Evolutionary conservation across 2,113 vertebrate genomes (phyloP), one percentile per base, ranked within the genome.

Genomic region (Nothobranchius kuhntae): DNA sequence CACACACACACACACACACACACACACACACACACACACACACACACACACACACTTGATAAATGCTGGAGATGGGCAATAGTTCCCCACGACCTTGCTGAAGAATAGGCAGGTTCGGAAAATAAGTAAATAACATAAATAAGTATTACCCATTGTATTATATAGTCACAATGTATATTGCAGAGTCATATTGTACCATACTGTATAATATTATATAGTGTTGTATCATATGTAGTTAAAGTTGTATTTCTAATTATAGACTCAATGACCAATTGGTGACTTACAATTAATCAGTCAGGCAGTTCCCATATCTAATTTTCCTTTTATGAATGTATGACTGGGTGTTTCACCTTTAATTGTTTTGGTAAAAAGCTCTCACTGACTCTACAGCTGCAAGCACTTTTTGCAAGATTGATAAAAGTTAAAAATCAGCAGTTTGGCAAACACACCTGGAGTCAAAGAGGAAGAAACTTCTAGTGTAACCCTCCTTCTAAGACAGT

Each of bases 301-400:
- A 40, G 6, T 3, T 40, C 9, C 7, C 6, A 40, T 40, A 8
- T 5, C 7, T 5, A 1, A 40, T 8, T 40, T 40, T 40, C 38
- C 38, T 40, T 9, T 7, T 9, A 40, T 9, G 7, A 9, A 40
- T 8, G 26, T 42, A 30, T 5, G 61, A 50, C 53, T 21, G 13
- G 10, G 36, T 71, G 68, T 72, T 47, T 47, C 65, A 67, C 51
- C 8, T 14, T 75, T 61, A 55, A 38, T 58, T 81, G 30, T 30
- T 78, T 75, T 73, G 68, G 77, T 59, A 42, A 13, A 45, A 21
- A 62, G 53, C 52, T 61, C 46, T 70, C 64, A 53, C 71, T 66
- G 77, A 80, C 71, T 30, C 47, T 54, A 77, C 71, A 70, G 17
- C 60, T 48, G 53, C 6, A 13, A 36, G 46, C 21, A 15, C 13